Evolutionary conservation across 1,140 invertebrate genomes (phyloP).

Genomic region (Apocrypta bakeri): DNA sequence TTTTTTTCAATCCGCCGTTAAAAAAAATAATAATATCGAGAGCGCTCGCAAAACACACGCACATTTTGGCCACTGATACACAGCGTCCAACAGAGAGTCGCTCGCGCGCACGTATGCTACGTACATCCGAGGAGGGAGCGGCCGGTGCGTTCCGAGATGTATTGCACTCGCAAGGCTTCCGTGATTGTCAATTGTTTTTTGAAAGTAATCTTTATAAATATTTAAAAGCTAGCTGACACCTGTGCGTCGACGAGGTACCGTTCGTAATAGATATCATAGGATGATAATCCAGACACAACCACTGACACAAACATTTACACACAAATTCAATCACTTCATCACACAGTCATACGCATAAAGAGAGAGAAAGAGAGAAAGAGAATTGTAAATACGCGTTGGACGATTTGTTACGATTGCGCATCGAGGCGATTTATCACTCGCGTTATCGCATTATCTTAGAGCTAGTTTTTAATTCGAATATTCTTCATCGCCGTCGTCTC

Average conservation of each 20-base stretch:
- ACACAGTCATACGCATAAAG: neutral
- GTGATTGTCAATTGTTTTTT: constrained; percentile 74
- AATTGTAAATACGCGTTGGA: constrained; percentile 47
- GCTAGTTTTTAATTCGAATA: neutral
- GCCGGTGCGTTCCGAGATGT: neutral
- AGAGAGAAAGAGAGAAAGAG: neutral
- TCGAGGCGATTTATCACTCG: neutral
- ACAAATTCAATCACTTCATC: neutral
- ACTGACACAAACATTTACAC: too few species aligned
- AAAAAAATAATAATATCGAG: neutral
- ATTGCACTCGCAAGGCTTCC: constrained; percentile 54
- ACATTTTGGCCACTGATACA: constrained; percentile 29
- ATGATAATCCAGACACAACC: constrained; percentile 5
- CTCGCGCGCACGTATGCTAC: neutral
- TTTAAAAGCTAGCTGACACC: constrained; percentile 46
- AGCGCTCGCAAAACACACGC: constrained; percentile 41
- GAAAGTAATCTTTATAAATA: constrained; percentile 66
- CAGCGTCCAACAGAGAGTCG: neutral
- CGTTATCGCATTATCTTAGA: neutral
- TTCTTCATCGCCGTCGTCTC: neutral
- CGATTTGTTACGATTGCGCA: constrained; percentile 18
- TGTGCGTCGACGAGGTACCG: constrained; percentile 37
- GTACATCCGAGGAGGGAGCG: neutral
- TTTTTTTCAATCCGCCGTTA: neutral
- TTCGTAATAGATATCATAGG: constrained; percentile 4